phyloP scores from a whole-genome alignment of 2,113 vertebrate species.

The Hippocampus barbouri region DNA sequence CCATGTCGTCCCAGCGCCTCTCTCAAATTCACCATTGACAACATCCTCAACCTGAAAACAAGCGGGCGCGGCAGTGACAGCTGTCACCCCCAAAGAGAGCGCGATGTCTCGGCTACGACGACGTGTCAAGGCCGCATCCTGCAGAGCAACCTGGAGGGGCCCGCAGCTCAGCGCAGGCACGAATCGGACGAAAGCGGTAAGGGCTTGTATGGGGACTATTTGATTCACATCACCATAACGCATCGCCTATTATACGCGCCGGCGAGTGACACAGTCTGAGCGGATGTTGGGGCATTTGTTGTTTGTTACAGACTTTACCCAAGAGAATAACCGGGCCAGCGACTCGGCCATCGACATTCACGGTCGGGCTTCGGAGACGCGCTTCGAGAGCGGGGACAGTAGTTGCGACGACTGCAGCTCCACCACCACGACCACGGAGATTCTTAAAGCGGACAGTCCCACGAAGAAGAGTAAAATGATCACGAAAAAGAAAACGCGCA shows the following conservation, averaged over 20 bases:
- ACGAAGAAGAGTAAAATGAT: conserved; percentile 70
- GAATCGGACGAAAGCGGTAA: conserved; percentile 57
- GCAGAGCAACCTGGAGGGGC: conserved; percentile 42
- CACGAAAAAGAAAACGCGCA: conserved; percentile 83
- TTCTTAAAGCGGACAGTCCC: conserved; percentile 27
- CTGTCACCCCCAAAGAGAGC: conserved; percentile 43
- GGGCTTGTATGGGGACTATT: not conserved
- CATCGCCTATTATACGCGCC: conserved; percentile 18
- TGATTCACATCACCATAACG: not conserved
- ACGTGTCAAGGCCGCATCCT: conserved; percentile 44
- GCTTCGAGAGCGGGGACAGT: conserved; percentile 72
- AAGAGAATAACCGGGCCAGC: conserved; percentile 32
- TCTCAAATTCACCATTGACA: conserved; percentile 79
- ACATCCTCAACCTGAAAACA: conserved; percentile 74
- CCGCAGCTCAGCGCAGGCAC: conserved; percentile 27
- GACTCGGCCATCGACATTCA: conserved; percentile 30
- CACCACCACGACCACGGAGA: conserved; percentile 21
- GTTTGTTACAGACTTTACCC: conserved; percentile 53
- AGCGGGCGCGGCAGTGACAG: conserved; percentile 59
- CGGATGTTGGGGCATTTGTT: not conserved
- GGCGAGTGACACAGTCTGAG: not conserved
- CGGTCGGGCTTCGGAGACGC: conserved; percentile 47
- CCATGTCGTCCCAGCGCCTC: conserved; percentile 72
- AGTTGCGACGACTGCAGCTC: conserved; percentile 65
- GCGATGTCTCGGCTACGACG: conserved; percentile 39